phyloP scores from a whole-genome alignment of 2,113 vertebrate genomes.

The Lagenorhynchus albirostris region DNA sequence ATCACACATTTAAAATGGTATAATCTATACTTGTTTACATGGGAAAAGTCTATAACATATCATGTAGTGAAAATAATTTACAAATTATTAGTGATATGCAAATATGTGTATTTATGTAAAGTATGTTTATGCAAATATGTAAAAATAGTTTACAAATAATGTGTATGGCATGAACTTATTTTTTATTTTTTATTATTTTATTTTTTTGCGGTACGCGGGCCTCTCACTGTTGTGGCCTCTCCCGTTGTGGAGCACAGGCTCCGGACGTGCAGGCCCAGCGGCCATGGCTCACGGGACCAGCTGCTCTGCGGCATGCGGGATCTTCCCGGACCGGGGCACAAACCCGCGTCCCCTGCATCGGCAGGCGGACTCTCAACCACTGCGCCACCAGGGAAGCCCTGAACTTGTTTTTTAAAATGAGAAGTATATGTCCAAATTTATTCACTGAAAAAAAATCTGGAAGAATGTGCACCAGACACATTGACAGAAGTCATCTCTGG shows the following conservation, averaged over 20 bases:
- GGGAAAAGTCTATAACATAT: not conserved
- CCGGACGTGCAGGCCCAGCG: too few relatives aligned
- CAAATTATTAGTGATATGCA: not conserved
- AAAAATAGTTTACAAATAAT: not conserved
- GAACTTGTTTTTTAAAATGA: slow-evolving; percentile 1
- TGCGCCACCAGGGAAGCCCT: too few relatives aligned
- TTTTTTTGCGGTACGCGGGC: too few relatives aligned
- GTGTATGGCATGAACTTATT: not conserved
- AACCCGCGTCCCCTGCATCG: too few relatives aligned
- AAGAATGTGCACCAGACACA: not conserved
- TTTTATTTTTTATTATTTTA: not conserved
- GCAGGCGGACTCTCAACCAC: too few relatives aligned
- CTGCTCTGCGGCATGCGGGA: too few relatives aligned
- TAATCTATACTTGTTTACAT: not conserved
- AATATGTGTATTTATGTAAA: not conserved
- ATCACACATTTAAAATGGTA: slow-evolving; percentile 14
- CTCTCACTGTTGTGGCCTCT: too few relatives aligned
- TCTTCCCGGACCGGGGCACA: too few relatives aligned
- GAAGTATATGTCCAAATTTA: not conserved
- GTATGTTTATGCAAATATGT: not conserved
- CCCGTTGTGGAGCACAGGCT: too few relatives aligned
- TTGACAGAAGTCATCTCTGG: not conserved
- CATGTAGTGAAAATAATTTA: not conserved
- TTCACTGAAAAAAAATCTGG: not conserved
- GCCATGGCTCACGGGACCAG: too few relatives aligned